phyloP scores from a whole-genome alignment of 2,113 vertebrate species.

The Emydura subglobosa region DNA sequence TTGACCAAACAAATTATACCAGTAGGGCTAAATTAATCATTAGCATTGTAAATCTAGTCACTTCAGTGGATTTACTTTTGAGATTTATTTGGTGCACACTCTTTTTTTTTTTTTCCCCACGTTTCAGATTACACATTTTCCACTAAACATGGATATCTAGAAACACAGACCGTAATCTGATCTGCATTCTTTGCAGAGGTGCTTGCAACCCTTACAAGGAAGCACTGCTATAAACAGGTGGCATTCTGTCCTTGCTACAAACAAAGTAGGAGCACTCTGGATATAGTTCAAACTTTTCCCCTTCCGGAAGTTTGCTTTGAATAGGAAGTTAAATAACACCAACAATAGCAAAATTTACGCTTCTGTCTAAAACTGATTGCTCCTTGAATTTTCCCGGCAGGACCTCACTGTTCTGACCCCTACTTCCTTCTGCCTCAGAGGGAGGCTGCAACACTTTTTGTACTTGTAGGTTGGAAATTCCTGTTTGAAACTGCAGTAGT shows the following conservation, averaged over 20 bases:
- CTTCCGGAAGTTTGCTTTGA: constrained; percentile 16
- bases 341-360: background rate
- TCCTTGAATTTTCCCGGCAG: background rate
- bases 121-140: background rate
- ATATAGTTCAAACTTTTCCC: background rate
- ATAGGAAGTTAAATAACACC: background rate
- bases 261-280: background rate
- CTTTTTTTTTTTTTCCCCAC: background rate
- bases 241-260: background rate
- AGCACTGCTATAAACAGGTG: background rate
- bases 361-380: background rate
- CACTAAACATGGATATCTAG: background rate
- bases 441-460: background rate
- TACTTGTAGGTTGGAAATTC: background rate
- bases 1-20: background rate
- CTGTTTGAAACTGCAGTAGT: background rate
- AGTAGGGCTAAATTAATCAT: background rate
- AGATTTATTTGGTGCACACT: background rate
- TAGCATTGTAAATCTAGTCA: background rate
- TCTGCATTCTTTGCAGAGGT: background rate
- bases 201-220: background rate
- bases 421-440: background rate
- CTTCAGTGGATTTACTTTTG: background rate
- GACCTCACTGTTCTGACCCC: background rate
- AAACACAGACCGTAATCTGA: background rate